Percentiles rank a stretch among this genome's conserved stretches.
Evolutionary conservation across 2,888 invertebrate genomes (phyloP).

Genomic region (Diplazon laetatorius): DNA sequence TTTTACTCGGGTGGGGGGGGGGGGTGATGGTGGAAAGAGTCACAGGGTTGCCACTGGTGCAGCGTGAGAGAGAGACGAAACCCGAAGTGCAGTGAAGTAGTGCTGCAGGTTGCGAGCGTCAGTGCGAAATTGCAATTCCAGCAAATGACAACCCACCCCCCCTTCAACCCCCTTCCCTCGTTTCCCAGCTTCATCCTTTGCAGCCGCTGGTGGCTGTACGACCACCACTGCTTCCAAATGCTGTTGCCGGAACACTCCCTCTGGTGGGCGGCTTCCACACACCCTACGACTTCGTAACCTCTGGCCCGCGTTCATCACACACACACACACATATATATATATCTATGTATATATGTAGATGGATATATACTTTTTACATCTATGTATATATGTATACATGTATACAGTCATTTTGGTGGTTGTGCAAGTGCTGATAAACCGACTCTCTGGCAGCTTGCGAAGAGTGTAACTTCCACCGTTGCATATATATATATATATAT

Average conservation of each 20-base stretch:
- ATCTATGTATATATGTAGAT: neutral
- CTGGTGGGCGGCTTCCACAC: slow-evolving; percentile 40
- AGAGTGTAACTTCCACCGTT: neutral
- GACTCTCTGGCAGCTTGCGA: slow-evolving; percentile 1
- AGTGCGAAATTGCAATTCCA: slow-evolving; percentile 78
- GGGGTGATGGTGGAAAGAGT: too few species aligned
- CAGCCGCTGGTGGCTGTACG: slow-evolving; percentile 33
- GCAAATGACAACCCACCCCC: slow-evolving; percentile 74
- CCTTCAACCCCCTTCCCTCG: too few species aligned
- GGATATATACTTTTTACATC: neutral
- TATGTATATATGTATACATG: neutral
- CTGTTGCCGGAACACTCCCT: slow-evolving; percentile 45
- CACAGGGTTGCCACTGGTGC: slow-evolving; percentile 64
- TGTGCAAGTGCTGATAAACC: neutral
- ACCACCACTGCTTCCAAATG: slow-evolving; percentile 29
- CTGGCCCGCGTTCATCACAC: slow-evolving; percentile 54
- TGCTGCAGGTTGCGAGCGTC: slow-evolving; percentile 70
- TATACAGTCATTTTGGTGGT: neutral
- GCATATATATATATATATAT: too few species aligned
- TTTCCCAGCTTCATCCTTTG: slow-evolving; percentile 62
- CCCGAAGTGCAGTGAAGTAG: slow-evolving; percentile 26
- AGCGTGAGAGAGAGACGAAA: slow-evolving; percentile 48
- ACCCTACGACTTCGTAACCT: slow-evolving; percentile 31
- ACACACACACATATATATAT: slow-evolving; percentile 36
- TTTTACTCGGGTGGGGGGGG: slow-evolving; percentile 69